A percentile compares a stretch with the other conserved stretches of the same genome.
phyloP scores from a whole-genome alignment of 2,797 vertebrate genomes.

The Halcyon leucocephala region DNA sequence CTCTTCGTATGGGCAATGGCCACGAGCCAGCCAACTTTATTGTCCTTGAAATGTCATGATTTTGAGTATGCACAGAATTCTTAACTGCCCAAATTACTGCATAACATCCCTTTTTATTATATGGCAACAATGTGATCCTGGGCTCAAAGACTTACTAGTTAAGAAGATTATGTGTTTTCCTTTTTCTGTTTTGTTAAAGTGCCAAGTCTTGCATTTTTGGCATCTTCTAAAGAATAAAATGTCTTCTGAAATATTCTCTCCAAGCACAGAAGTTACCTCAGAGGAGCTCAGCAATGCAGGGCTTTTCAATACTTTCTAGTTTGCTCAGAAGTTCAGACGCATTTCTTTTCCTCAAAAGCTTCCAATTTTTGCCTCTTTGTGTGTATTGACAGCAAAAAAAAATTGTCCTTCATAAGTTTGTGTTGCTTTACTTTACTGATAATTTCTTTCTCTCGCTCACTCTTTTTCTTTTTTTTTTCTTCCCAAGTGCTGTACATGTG shows the following conservation, averaged over 20 bases:
- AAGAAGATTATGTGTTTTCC: slow-evolving; percentile 80
- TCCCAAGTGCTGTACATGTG: fast-evolving
- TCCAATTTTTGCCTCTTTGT: slow-evolving; percentile 70
- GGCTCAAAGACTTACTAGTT: slow-evolving; percentile 78
- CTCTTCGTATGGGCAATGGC: slow-evolving; percentile 70
- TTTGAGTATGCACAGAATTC: slow-evolving; percentile 76
- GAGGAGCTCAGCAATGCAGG: slow-evolving; percentile 63
- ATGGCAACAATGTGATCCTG: slow-evolving; percentile 74
- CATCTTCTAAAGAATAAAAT: slow-evolving; percentile 77
- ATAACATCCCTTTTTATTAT: slow-evolving; percentile 78
- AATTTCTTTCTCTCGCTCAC: not conserved
- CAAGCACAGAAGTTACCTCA: slow-evolving; percentile 71
- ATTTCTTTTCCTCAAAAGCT: slow-evolving; percentile 72
- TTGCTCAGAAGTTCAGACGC: slow-evolving; percentile 71
- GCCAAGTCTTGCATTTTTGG: slow-evolving; percentile 77
- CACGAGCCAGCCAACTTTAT: slow-evolving; percentile 76
- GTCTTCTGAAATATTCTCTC: slow-evolving; percentile 77
- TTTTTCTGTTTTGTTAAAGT: slow-evolving; percentile 77
- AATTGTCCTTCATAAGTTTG: slow-evolving; percentile 62
- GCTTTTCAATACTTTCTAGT: slow-evolving; percentile 67
- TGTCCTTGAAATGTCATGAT: slow-evolving; percentile 79
- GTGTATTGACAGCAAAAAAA: slow-evolving; percentile 56
- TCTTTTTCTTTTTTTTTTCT: fast-evolving
- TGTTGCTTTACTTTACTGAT: slow-evolving; percentile 45
- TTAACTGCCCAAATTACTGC: slow-evolving; percentile 77